Evolutionary conservation across 2,113 vertebrate species (phyloP).

Genomic region (Opisthocomus hoazin): DNA sequence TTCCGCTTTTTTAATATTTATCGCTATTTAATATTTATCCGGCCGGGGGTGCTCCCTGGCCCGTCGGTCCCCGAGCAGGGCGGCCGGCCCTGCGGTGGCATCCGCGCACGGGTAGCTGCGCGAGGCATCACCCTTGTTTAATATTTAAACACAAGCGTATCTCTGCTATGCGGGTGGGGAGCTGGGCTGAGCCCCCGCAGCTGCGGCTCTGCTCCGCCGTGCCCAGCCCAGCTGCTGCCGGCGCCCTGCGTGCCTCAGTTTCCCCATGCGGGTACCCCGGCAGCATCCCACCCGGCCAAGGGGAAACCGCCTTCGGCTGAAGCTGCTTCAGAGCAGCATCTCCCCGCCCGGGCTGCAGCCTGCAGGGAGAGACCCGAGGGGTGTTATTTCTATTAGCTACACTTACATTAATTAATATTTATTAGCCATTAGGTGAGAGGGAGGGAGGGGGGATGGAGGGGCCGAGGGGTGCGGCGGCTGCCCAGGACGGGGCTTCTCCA

Average conservation of each 20-base stretch:
- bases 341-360: neutral
- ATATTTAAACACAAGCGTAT: conserved; percentile 69
- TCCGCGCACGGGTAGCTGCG: neutral
- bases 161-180: conserved; percentile 26
- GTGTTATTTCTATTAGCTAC: neutral
- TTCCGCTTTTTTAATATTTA: conserved; percentile 43
- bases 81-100: neutral
- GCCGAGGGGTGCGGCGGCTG: neutral
- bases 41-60: neutral
- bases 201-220: no score
- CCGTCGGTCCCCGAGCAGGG: neutral
- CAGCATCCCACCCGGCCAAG: neutral
- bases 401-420: neutral
- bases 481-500: neutral
- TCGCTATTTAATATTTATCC: conserved; percentile 54
- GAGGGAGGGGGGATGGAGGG: neutral
- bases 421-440: neutral
- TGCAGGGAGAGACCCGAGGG: neutral
- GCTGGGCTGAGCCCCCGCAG: neutral
- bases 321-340: neutral
- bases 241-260: neutral
- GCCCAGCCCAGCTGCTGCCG: neutral
- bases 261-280: neutral
- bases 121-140: conserved; percentile 56
- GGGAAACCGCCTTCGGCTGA: neutral